Evolutionary conservation across 2,797 vertebrate species (phyloP).

Genomic region (Sparus aurata): DNA sequence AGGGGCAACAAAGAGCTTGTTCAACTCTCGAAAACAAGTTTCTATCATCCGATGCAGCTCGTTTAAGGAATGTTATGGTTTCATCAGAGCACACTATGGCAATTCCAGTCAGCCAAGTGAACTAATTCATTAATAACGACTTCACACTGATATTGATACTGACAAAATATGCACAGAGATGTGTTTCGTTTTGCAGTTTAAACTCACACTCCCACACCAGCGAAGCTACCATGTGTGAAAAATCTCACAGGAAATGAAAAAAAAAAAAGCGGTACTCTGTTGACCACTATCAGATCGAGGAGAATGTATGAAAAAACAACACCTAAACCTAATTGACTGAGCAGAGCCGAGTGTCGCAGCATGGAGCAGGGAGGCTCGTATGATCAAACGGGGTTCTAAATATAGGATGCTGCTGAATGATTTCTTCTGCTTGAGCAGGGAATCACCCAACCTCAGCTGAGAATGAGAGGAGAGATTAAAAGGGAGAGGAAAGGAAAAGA

Average conservation of each 20-base stretch:
- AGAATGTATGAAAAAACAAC: conserved; percentile 42
- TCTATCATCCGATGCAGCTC: background rate
- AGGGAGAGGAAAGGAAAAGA: conserved; percentile 9
- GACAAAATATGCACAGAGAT: conserved; percentile 20
- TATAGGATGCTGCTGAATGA: conserved; percentile 79
- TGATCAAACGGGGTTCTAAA: conserved; percentile 80
- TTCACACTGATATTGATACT: background rate
- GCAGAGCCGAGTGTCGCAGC: conserved; percentile 49
- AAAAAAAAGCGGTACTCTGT: conserved; percentile 23
- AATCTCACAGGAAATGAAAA: conserved; percentile 44
- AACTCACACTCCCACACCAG: conserved; percentile 28
- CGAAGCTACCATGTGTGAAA: conserved; percentile 2
- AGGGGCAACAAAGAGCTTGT: background rate
- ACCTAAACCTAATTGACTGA: conserved; percentile 61
- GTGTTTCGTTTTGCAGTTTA: conserved; percentile 12
- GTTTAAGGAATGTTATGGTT: background rate
- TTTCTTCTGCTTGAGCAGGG: conserved; percentile 81
- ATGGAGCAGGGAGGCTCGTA: conserved; percentile 55
- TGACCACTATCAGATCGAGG: conserved; percentile 39
- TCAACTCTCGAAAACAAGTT: background rate
- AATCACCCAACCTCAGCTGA: conserved; percentile 72
- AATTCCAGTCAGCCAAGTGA: conserved; percentile 10
- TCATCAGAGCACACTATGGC: background rate
- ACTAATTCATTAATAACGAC: conserved; percentile 15
- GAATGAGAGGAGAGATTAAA: conserved; percentile 29